Conservation (phyloP, 1,140 invertebrate species). For the Atta cephalotes region DNA sequence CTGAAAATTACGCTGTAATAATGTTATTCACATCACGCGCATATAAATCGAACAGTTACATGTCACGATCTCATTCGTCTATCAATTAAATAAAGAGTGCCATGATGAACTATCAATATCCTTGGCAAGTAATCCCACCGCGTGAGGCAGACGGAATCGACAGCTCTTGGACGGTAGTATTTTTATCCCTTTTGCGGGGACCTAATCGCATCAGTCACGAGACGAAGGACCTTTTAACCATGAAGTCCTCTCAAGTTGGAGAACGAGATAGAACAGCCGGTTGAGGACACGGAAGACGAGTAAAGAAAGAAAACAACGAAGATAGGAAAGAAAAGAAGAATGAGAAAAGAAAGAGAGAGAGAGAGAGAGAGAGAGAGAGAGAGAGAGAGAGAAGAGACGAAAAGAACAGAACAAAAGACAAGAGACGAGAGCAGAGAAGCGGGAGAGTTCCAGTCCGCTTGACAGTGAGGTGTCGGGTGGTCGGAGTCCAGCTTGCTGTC, state of each 20-base stretch:
- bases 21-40: constrained; percentile 36
- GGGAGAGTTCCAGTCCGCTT: constrained; percentile 78
- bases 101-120: constrained; percentile 51
- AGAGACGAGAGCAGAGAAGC: constrained; percentile 76
- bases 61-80: constrained; percentile 49
- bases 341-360: not conserved
- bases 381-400: constrained; percentile 42
- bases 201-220: constrained; percentile 62
- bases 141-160: constrained; percentile 25
- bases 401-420: constrained; percentile 59
- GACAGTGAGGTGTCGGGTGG: constrained; percentile 85
- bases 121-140: constrained; percentile 1
- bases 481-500: constrained; percentile 81
- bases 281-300: constrained; percentile 46
- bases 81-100: constrained; percentile 49
- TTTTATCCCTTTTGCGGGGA: constrained; percentile 44
- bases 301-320: constrained; percentile 49
- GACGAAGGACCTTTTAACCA: constrained; percentile 56
- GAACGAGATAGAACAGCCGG: constrained; percentile 51
- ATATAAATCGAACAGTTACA: constrained; percentile 37
- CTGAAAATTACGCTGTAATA: constrained; percentile 42
- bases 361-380: not conserved
- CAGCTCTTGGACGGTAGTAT: constrained; percentile 46
- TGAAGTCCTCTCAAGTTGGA: constrained; percentile 43
- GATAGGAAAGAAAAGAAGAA: constrained; percentile 42